These are phyloP conservation scores for Tribolium castaneum DNA, from an alignment of 1,140 invertebrate genomes.

Conservation along the genomic window DNA sequence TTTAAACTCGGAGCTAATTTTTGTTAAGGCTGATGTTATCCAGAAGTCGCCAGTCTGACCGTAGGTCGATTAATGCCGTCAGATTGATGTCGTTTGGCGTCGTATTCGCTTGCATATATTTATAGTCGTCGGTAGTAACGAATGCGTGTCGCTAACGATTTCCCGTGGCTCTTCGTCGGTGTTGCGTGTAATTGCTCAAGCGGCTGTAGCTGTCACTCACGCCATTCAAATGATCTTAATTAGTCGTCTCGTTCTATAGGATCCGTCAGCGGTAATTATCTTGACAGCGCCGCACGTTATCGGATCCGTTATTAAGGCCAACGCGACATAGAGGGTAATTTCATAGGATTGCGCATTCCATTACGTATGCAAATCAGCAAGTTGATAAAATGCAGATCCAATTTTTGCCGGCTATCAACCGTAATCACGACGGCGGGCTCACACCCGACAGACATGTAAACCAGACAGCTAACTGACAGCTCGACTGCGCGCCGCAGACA, in stretches of 20 bases:
- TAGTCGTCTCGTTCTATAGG: slow-evolving; percentile 49
- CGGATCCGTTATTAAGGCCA: slow-evolving; percentile 45
- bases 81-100: slow-evolving; percentile 1
- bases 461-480: slow-evolving; percentile 60
- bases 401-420: slow-evolving; percentile 58
- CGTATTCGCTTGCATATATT: slow-evolving; percentile 46
- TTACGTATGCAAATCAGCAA: slow-evolving; percentile 54
- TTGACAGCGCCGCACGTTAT: slow-evolving; percentile 50
- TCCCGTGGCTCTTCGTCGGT: slow-evolving; percentile 37
- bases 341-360: slow-evolving; percentile 51
- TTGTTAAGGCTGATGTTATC: not conserved
- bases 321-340: slow-evolving; percentile 50
- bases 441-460: slow-evolving; percentile 58
- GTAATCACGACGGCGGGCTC: slow-evolving; percentile 54
- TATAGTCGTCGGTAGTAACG: slow-evolving; percentile 26
- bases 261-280: slow-evolving; percentile 52
- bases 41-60: not conserved
- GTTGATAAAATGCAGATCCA: slow-evolving; percentile 60
- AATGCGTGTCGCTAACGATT: slow-evolving; percentile 37
- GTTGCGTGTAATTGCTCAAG: slow-evolving; percentile 48
- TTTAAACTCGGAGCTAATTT: too few relatives aligned
- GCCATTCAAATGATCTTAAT: slow-evolving; percentile 58
- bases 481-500: slow-evolving; percentile 56
- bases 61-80: not conserved
- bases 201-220: slow-evolving; percentile 55